phyloP scores from a whole-genome alignment of 2,888 invertebrate genomes.

The Lasius platythorax region DNA sequence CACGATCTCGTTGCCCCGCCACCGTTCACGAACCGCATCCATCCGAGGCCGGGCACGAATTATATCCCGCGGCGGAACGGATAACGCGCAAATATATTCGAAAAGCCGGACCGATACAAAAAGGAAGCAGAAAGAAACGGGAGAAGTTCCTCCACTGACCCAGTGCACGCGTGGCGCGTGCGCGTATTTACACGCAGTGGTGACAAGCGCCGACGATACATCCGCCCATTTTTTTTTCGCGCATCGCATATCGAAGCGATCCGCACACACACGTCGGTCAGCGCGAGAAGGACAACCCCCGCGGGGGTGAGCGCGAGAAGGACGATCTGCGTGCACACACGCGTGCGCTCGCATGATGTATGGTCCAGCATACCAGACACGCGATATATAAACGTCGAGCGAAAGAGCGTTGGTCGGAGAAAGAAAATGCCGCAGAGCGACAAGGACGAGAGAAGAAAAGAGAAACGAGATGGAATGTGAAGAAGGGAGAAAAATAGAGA shows the following conservation, averaged over 20 bases:
- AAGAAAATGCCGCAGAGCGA: constrained; percentile 54
- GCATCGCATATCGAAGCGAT: constrained; percentile 57
- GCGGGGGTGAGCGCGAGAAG: constrained; percentile 61
- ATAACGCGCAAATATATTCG: constrained; percentile 55
- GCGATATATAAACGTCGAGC: constrained; percentile 69
- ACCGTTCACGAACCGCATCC: constrained; percentile 34
- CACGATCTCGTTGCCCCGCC: constrained; percentile 3
- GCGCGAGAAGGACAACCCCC: constrained; percentile 18
- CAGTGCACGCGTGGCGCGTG: constrained; percentile 71
- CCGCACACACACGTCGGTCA: constrained; percentile 34
- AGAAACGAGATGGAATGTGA: constrained; percentile 52
- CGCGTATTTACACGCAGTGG: constrained; percentile 70
- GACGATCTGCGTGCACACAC: constrained; percentile 49
- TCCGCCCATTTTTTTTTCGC: constrained; percentile 73
- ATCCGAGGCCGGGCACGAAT: constrained; percentile 23
- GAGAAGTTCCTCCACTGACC: constrained; percentile 75
- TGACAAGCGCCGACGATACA: constrained; percentile 72
- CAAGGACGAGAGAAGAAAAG: constrained; percentile 48
- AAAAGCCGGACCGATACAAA: constrained; percentile 65
- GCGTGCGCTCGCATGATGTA: constrained; percentile 63
- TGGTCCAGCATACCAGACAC: constrained; percentile 68
- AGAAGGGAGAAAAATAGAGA: constrained; percentile 43
- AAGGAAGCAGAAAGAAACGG: constrained; percentile 68
- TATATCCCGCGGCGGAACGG: constrained; percentile 46
- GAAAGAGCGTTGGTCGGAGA: constrained; percentile 60